A percentile compares a stretch with the other conserved stretches of the same genome.
Conservation (phyloP, 2,797 vertebrate species). For the Babyrousa celebensis region DNA sequence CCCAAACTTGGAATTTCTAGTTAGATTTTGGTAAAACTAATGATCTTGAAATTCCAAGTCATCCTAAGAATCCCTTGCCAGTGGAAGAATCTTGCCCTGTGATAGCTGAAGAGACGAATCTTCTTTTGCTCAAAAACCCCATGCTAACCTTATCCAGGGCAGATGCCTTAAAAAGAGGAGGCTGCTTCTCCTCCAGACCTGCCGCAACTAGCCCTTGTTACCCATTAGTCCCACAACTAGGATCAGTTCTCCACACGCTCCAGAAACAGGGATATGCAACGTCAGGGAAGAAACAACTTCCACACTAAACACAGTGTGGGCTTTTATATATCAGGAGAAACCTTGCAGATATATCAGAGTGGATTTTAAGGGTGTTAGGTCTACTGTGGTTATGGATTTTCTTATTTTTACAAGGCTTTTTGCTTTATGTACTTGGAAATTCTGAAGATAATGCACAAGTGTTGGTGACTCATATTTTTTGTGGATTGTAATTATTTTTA, state of each 20-base stretch:
- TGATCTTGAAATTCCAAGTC: background rate
- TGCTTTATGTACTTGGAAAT: constrained; percentile 35
- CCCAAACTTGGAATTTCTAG: background rate
- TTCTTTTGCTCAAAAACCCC: constrained; percentile 7
- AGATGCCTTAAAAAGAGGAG: background rate
- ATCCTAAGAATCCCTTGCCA: background rate
- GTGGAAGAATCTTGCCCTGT: background rate
- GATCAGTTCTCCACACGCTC: background rate
- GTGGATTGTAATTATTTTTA: background rate
- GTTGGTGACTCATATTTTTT: background rate
- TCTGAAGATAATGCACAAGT: background rate
- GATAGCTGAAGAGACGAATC: background rate
- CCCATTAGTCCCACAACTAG: background rate
- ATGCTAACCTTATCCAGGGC: background rate
- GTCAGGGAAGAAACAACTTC: background rate
- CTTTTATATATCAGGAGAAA: background rate
- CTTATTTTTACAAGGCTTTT: background rate
- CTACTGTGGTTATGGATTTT: background rate
- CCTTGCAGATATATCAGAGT: background rate
- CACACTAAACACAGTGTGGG: background rate
- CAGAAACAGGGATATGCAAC: background rate
- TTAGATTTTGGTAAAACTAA: constrained; percentile 50
- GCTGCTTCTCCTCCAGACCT: background rate
- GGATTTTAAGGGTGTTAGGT: background rate
- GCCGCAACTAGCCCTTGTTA: background rate